These are phyloP conservation scores for Apocheima hispidaria DNA, from an alignment of 2,888 invertebrate species.

Conservation along the genomic window DNA sequence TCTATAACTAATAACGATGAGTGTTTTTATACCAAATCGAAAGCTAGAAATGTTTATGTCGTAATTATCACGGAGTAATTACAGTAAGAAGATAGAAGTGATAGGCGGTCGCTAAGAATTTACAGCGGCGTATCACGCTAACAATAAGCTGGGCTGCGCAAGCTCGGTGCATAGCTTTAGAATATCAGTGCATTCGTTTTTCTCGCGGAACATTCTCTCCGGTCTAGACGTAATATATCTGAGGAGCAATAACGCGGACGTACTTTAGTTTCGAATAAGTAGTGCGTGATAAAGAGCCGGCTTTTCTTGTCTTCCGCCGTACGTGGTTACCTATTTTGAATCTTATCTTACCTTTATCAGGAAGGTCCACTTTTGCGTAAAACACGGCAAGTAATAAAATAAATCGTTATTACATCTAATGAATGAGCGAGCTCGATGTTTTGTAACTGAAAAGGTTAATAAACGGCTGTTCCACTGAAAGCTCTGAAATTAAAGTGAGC, in stretches of 20 bases:
- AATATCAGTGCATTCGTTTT: slow-evolving; percentile 70
- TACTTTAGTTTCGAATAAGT: slow-evolving; percentile 58
- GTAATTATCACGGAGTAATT: slow-evolving; percentile 74
- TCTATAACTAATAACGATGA: slow-evolving; percentile 46
- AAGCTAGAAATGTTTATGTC: slow-evolving; percentile 66
- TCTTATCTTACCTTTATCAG: slow-evolving; percentile 6
- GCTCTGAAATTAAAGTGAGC: slow-evolving; percentile 38
- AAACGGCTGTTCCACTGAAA: slow-evolving; percentile 26
- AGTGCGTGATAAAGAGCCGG: slow-evolving; percentile 39
- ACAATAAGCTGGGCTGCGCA: slow-evolving; percentile 73
- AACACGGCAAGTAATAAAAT: slow-evolving; percentile 1
- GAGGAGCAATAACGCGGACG: slow-evolving; percentile 67
- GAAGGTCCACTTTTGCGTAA: background rate
- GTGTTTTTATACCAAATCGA: slow-evolving; percentile 53
- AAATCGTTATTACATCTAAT: slow-evolving; percentile 13
- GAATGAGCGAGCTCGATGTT: slow-evolving; percentile 17
- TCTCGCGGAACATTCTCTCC: slow-evolving; percentile 72
- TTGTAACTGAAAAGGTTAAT: slow-evolving; percentile 26
- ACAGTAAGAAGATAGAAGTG: slow-evolving; percentile 64
- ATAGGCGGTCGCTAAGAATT: slow-evolving; percentile 66
- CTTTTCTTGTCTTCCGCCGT: slow-evolving; percentile 24
- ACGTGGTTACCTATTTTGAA: slow-evolving; percentile 23
- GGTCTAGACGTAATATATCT: slow-evolving; percentile 83
- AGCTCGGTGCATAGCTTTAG: slow-evolving; percentile 58
- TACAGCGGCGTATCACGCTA: slow-evolving; percentile 77